Percentiles rank a stretch among this genome's conserved stretches.
phyloP scores from a whole-genome alignment of 2,797 vertebrate species.

The Thalassophryne amazonica region DNA sequence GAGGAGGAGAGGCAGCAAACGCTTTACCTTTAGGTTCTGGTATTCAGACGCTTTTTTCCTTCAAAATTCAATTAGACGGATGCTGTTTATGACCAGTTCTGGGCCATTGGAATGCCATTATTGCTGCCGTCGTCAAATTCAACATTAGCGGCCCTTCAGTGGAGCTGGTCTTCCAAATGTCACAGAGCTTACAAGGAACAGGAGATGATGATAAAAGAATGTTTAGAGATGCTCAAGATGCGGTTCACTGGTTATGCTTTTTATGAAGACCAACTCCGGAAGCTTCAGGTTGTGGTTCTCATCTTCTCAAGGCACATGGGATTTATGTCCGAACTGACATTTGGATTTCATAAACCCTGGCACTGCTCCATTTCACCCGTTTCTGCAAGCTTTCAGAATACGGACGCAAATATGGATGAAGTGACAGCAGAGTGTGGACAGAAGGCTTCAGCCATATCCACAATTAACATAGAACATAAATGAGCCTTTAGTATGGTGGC shows the following conservation, averaged over 20 bases:
- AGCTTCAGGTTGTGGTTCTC: too few relatives aligned
- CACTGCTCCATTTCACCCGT: too few relatives aligned
- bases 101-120: slow-evolving; percentile 61
- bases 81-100: slow-evolving; percentile 69
- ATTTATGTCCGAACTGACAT: too few relatives aligned
- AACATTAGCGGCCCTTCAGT: slow-evolving; percentile 57
- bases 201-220: slow-evolving; percentile 55
- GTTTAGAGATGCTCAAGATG: slow-evolving; percentile 38
- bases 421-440: too few relatives aligned
- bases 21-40: slow-evolving; percentile 47
- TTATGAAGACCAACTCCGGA: slow-evolving; percentile 15
- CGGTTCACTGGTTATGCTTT: slow-evolving; percentile 13
- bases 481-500: too few relatives aligned
- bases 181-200: slow-evolving; percentile 44
- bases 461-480: too few relatives aligned
- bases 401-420: too few relatives aligned
- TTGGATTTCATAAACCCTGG: too few relatives aligned
- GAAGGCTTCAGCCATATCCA: too few relatives aligned
- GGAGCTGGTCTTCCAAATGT: slow-evolving; percentile 55
- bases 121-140: slow-evolving; percentile 38
- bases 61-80: slow-evolving; percentile 61
- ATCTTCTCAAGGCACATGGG: too few relatives aligned
- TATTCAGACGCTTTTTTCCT: slow-evolving; percentile 18
- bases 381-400: too few relatives aligned
- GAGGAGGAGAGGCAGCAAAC: slow-evolving; percentile 27